These are phyloP conservation scores for Bombus ignitus DNA, from an alignment of 1,140 invertebrate genomes.

Conservation along the genomic window DNA sequence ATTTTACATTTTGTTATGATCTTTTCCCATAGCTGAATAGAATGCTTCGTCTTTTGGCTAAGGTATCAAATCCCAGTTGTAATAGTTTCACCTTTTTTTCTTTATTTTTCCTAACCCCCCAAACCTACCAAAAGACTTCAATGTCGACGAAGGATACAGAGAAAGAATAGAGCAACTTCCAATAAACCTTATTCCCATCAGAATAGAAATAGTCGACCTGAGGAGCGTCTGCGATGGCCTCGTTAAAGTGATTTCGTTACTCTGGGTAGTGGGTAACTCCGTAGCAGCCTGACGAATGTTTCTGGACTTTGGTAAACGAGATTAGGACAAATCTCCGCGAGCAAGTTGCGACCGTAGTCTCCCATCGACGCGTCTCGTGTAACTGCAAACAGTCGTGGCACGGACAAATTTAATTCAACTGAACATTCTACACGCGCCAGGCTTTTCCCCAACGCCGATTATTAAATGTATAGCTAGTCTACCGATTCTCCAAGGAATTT, in stretches of 20 bases:
- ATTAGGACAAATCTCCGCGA: constrained; percentile 40
- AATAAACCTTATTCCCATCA: neutral
- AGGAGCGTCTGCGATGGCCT: neutral
- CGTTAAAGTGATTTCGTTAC: constrained; percentile 30
- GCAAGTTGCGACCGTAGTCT: neutral
- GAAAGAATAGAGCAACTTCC: neutral
- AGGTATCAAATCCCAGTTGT: too few species aligned
- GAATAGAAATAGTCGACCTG: neutral
- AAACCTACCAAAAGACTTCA: neutral
- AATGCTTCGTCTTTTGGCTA: neutral
- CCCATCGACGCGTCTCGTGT: neutral
- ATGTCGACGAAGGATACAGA: neutral
- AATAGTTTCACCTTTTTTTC: neutral
- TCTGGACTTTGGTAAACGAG: constrained; percentile 42
- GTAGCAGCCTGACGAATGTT: constrained; percentile 7
- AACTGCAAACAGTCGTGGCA: constrained; percentile 8
- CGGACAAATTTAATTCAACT: constrained; percentile 25
- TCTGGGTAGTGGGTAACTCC: constrained; percentile 11
- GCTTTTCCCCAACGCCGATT: neutral
- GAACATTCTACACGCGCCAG: neutral
- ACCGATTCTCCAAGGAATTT: neutral
- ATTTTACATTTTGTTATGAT: neutral
- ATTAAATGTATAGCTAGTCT: neutral
- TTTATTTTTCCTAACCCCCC: neutral
- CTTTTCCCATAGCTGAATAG: neutral